These are phyloP conservation scores for Burhinus bistriatus DNA, from an alignment of 2,113 vertebrate genomes.

Conservation along the genomic window DNA sequence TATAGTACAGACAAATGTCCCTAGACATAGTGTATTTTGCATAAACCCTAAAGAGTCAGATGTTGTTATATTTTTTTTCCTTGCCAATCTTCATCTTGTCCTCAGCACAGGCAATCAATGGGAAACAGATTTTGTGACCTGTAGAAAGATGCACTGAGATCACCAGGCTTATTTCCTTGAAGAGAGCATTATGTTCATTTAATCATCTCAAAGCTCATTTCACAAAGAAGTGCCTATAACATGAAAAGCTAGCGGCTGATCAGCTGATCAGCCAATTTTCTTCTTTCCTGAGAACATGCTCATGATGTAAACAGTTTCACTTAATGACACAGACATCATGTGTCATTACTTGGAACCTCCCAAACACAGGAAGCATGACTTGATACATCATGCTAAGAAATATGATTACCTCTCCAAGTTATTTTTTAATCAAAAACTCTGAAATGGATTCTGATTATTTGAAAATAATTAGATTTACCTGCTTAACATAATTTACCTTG, in stretches of 20 bases:
- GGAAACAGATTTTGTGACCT: neutral
- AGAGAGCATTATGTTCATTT: neutral
- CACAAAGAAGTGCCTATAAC: neutral
- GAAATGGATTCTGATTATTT: slow-evolving; percentile 36
- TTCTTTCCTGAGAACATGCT: neutral
- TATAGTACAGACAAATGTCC: neutral
- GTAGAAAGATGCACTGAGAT: neutral
- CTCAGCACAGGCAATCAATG: neutral
- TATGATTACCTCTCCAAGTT: slow-evolving; percentile 5
- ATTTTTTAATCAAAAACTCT: slow-evolving; percentile 25
- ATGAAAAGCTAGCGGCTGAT: neutral
- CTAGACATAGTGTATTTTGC: neutral
- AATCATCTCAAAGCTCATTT: slow-evolving; percentile 26
- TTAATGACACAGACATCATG: neutral
- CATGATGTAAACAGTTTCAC: neutral
- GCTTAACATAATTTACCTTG: neutral
- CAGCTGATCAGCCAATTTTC: neutral
- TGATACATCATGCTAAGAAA: slow-evolving; percentile 25
- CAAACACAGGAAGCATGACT: neutral
- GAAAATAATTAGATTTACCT: slow-evolving; percentile 29
- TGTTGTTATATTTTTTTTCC: neutral
- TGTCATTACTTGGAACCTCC: neutral
- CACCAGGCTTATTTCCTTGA: neutral
- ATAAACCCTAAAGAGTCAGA: neutral
- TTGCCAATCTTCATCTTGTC: neutral